Conservation (phyloP, 2,113 vertebrate genomes). For the Mormyrus lacerda region DNA sequence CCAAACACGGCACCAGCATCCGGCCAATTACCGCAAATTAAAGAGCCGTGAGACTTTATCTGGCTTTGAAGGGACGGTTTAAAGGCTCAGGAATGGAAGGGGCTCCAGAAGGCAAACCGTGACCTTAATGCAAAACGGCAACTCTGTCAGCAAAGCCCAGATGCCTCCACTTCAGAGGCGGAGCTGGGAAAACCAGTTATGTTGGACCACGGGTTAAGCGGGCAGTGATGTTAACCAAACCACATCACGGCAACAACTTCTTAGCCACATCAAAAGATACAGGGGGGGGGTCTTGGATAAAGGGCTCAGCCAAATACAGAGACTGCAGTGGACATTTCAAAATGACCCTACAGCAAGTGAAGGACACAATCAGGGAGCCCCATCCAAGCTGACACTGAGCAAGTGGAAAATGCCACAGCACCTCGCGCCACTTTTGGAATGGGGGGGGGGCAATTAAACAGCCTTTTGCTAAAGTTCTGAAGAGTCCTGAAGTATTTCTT, state of each 20-base stretch:
- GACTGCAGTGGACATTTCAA: not conserved
- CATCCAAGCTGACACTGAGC: not conserved
- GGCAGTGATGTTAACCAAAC: not conserved
- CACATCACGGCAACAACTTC: not conserved
- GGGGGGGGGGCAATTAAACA: not conserved
- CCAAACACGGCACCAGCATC: not conserved
- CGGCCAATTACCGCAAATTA: not conserved
- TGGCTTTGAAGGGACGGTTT: not conserved
- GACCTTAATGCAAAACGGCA: not conserved
- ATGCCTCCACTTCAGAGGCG: not conserved
- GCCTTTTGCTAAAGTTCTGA: not conserved
- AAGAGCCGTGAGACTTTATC: not conserved
- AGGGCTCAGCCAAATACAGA: not conserved
- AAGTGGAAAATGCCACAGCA: not conserved
- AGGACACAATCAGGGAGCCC: not conserved
- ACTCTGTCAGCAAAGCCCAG: not conserved
- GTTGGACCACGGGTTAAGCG: not conserved
- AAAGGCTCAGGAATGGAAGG: not conserved
- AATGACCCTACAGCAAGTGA: not conserved
- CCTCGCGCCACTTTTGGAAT: not conserved
- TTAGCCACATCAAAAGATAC: not conserved
- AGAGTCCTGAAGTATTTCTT: not conserved
- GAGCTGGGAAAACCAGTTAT: not conserved
- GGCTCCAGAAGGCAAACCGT: not conserved
- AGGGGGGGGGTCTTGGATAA: not conserved